Base-by-base conservation (phyloP, 2,888 invertebrate species). In the Pristionchus entomophagus region DNA sequence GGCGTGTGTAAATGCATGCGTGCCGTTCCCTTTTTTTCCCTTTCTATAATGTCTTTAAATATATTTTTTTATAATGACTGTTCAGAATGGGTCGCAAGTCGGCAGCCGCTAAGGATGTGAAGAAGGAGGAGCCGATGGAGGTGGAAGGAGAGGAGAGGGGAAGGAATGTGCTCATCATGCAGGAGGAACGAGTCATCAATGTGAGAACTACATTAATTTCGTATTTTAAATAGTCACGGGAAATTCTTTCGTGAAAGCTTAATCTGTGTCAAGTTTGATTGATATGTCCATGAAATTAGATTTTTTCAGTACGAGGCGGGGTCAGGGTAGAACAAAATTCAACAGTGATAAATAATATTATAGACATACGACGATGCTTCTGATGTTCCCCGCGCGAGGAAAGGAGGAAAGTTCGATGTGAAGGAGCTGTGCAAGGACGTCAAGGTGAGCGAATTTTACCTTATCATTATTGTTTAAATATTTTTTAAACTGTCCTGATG, bases 311-410 rank as follows among this genome's bases (percentile, higher is more conserved):
- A n/a, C n/a, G n/a, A n/a, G n/a, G n/a, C n/a, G n/a, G n/a, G n/a
- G n/a, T n/a, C n/a, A n/a, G n/a, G n/a, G n/a, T n/a, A n/a, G n/a
- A n/a, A n/a, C n/a, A n/a, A n/a, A n/a, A n/a, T n/a, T n/a, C n/a
- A n/a, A n/a, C n/a, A n/a, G n/a, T n/a, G n/a, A n/a, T n/a, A n/a
- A n/a, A n/a, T n/a, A n/a, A n/a, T n/a, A n/a, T 77, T 86, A 51
- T 81, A 91, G 91, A 90, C 91, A 2, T 91, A 90, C 65, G 91
- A 91, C 69, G 89, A 88, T 26, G 87, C 88, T 65, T 89, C 91
- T 26, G 91, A 91, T 65, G 88, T 89, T 51, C 85, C 89, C 5
- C 87, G 65, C 85, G 88, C 85, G 80, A n/a, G 88, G 22, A 86
- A 86, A 41, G 86, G 86, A 0, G 62, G 86, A 22, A 86, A 84